Conservation (phyloP, 2,113 vertebrate species). For the Sphyrna mokarran region DNA sequence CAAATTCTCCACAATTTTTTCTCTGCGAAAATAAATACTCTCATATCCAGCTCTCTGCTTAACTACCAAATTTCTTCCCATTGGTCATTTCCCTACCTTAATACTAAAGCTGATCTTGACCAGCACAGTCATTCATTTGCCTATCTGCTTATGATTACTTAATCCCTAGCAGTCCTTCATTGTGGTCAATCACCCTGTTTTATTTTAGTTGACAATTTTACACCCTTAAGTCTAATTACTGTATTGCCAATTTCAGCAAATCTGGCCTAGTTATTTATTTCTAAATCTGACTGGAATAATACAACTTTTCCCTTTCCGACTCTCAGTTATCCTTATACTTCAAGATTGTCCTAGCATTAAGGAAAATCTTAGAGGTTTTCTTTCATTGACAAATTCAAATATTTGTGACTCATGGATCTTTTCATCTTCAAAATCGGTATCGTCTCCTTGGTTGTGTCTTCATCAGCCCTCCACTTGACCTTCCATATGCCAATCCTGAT, state of each 20-base stretch:
- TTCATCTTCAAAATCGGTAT: neutral
- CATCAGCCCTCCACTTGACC: neutral
- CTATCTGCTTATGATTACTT: neutral
- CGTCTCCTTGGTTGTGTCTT: neutral
- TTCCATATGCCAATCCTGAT: neutral
- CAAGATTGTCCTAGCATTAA: neutral
- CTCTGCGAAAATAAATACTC: neutral
- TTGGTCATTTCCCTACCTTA: neutral
- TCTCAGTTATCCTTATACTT: neutral
- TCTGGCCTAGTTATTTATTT: no score
- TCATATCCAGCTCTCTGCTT: neutral
- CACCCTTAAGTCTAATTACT: neutral
- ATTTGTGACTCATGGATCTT: neutral
- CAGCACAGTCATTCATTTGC: neutral
- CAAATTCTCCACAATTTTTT: neutral
- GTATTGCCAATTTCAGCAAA: neutral
- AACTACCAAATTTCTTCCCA: neutral
- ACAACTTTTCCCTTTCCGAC: neutral
- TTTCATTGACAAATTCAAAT: neutral
- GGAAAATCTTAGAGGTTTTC: neutral
- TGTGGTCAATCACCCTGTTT: neutral
- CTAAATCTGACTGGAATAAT: neutral
- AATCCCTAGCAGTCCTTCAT: neutral
- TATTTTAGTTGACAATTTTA: neutral
- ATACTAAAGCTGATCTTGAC: neutral